Base-by-base conservation (phyloP, 2,888 invertebrate species). In the Macrosiphum euphorbiae region DNA sequence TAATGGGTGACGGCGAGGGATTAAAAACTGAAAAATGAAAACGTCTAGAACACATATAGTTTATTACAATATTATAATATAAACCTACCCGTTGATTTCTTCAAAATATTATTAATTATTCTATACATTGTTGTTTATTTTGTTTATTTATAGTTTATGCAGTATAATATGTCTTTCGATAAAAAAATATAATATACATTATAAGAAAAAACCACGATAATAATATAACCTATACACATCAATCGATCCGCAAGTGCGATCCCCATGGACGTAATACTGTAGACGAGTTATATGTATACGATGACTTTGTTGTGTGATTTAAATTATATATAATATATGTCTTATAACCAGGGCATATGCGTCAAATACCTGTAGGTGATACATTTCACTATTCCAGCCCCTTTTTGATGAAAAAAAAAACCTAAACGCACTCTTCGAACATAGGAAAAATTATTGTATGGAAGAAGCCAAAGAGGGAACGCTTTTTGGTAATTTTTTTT, bases 181-280 rank as follows among this genome's bases (percentile, higher is more conserved):
- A 92, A 92, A 86, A 92, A 92, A 86, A 88, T 67, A 86, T 47
- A 86, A 85, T 92, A 87, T 92, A 24, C 55, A 67, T 16, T 50
- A 50, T 26, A 87, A 67, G 50, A 92, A 50, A 52, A 35, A 55
- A 85, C 3, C 41, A 52, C 35, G 52, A 35, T 3, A 78, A 24
- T 47, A 90, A 35, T 47, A 86, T 87, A 87, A 28, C 28, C 8
- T 41, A 89, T 61, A n/a, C n/a, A 61, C 50, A 67, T 87, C 92
- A 84, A 91, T n/a, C 10, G 50, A 11, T 8, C 35, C 24, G 35
- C 16, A 86, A 26, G 41, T 41, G 35, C 7, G 2, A 58, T 86
- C 86, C 11, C 26, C n/a, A 1, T 86, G 86, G 58, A 91, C 91
- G 89, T 61, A 85, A 85, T 50, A 50, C 13, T 28, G 44, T 28